A percentile compares a stretch with the other conserved stretches of the same genome.
phyloP scores from a whole-genome alignment of 2,113 vertebrate species.

The Gobio gobio region DNA sequence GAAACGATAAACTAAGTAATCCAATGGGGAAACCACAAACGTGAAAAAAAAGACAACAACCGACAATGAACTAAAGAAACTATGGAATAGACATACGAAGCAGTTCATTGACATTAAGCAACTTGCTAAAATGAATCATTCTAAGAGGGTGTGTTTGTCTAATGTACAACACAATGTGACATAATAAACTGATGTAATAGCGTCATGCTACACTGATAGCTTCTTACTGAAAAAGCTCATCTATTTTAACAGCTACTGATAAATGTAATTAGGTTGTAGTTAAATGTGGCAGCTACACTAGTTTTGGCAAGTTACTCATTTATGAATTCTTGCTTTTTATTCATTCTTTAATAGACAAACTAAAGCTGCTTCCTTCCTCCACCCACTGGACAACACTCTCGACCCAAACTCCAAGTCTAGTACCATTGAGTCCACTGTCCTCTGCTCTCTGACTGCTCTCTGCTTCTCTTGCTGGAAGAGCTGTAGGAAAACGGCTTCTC shows the following conservation, averaged over 20 bases:
- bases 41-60: too few species aligned
- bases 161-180: neutral
- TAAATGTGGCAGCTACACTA: neutral
- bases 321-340: neutral
- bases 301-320: neutral
- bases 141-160: neutral
- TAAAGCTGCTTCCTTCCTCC: neutral
- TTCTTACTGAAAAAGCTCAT: neutral
- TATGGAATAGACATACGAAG: too few species aligned
- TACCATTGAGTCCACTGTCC: slow-evolving; percentile 81
- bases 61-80: too few species aligned
- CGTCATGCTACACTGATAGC: neutral
- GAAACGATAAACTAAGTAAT: too few species aligned
- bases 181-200: neutral
- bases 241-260: neutral
- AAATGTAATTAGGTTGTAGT: neutral
- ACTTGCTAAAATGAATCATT: neutral
- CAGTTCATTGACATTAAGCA: too few species aligned
- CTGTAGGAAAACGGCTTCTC: slow-evolving; percentile 67
- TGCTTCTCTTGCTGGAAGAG: slow-evolving; percentile 70
- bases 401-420: slow-evolving; percentile 53
- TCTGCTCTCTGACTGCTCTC: slow-evolving; percentile 68
- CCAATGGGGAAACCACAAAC: too few species aligned
- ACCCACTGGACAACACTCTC: neutral
- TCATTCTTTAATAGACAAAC: neutral